Base-by-base conservation (phyloP, 92 coral and sea anemone genomes). In the Desmophyllum pertusum region DNA sequence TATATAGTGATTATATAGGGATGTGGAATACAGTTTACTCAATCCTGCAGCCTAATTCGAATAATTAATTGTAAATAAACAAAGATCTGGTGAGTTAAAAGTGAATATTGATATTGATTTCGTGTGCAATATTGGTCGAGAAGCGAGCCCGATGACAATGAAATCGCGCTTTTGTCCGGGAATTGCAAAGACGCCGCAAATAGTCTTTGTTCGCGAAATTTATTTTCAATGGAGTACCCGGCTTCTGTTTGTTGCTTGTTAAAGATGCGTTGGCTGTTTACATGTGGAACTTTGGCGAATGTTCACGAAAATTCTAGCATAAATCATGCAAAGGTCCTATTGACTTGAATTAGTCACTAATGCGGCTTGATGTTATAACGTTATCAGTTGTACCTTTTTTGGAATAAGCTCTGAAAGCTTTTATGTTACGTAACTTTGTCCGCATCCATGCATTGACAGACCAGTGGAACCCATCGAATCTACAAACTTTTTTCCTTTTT, bases 151-250 rank as follows among this genome's bases (percentile, higher is more conserved):
- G 29, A 30, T 37, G 19, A 37, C 48, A 52, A 52, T 75, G 23
- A 75, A 51, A 51, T 36, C 11, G 29, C 38, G 38, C 46, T 35
- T 51, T 75, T 53, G 80, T 53, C 66, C n/a, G n/a, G n/a, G n/a
- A 14, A 33, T 43, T 41, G 36, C 30, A 31, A 46, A 46, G 61
- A 19, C 55, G 64, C 42, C 13, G 39, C n/a, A 6, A 74, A 48
- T 17, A 19, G 63, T 35, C 62, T 29, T 48, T 74, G 78, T 74
- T 74, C n/a, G 41, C 40, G 27, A 31, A 52, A 75, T 31, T n/a
- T 51, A 43, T 75, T 75, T 33, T 75, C 65, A 75, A 52, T 19
- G 65, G 79, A 14, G 37, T 72, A 35, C 65, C 36, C 31, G 66
- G 45, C 43, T 72, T 72, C 37, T 42, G 57, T 30, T 42, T 41